phyloP scores from a whole-genome alignment of 2,113 vertebrate genomes.

The Ornithorhynchus anatinus region DNA sequence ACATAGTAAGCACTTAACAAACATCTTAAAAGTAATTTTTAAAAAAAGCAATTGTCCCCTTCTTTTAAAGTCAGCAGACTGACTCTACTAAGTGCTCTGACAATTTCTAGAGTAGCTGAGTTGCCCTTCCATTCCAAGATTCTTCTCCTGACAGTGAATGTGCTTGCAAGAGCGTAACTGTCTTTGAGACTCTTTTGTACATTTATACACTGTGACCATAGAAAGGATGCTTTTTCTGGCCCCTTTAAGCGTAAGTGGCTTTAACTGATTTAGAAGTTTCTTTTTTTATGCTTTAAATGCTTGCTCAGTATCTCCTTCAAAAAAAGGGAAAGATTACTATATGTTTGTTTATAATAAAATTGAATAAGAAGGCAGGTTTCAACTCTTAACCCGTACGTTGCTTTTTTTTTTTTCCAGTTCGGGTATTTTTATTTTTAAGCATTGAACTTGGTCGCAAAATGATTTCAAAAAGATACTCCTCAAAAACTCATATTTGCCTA shows the following conservation, averaged over 20 bases:
- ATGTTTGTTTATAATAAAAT: background rate
- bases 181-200: too few species aligned
- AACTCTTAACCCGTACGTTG: background rate
- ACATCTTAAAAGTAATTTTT: too few species aligned
- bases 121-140: background rate
- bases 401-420: background rate
- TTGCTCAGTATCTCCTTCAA: background rate
- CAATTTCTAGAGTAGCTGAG: too few species aligned
- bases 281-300: background rate
- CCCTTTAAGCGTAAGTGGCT: background rate
- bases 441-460: background rate
- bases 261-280: background rate
- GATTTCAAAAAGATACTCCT: background rate
- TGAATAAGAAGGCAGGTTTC: background rate
- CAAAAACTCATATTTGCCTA: background rate
- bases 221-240: too few species aligned
- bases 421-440: conserved; percentile 18
- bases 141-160: background rate
- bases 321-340: background rate
- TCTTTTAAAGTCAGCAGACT: too few species aligned
- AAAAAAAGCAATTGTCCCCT: too few species aligned
- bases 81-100: too few species aligned
- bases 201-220: too few species aligned
- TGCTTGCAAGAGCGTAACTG: too few species aligned
- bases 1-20: too few species aligned